A percentile compares a stretch with the other conserved stretches of the same genome.
These are phyloP conservation scores for Smutsia temminckii DNA, from an alignment of 2,797 vertebrate species.

Conservation along the genomic window DNA sequence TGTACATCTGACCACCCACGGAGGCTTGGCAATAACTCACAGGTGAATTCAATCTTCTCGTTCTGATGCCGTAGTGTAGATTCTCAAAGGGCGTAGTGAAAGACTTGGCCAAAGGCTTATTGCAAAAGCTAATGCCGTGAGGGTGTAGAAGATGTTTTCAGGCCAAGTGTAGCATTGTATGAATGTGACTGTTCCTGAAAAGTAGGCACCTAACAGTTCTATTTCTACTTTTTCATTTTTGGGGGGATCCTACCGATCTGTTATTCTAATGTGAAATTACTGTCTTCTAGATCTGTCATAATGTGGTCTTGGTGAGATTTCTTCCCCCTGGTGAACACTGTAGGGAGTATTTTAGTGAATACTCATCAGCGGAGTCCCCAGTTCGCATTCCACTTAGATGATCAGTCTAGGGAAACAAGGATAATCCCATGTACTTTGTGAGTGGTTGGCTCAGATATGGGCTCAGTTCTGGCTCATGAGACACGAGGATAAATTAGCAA, in stretches of 20 bases:
- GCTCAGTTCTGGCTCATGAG: background rate
- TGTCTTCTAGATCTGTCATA: background rate
- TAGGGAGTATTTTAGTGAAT: background rate
- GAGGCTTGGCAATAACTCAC: background rate
- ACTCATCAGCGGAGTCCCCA: background rate
- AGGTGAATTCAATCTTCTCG: background rate
- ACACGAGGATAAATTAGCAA: background rate
- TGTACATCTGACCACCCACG: background rate
- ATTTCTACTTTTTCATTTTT: background rate
- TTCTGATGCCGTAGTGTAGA: background rate
- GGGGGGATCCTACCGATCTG: background rate
- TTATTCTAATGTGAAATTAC: background rate
- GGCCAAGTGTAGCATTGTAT: background rate
- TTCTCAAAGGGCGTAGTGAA: background rate
- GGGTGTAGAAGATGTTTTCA: background rate
- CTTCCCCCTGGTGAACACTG: background rate
- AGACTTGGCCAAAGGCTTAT: background rate
- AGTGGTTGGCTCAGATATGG: background rate
- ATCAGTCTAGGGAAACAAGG: background rate
- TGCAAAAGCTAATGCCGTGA: background rate
- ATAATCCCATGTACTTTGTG: background rate
- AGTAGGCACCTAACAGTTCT: background rate
- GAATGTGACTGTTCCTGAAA: constrained; percentile 13
- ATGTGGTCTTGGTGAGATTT: background rate
- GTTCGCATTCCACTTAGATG: background rate